Base-by-base conservation (phyloP, 2,113 vertebrate genomes). In the Monarcha castaneiventris region DNA sequence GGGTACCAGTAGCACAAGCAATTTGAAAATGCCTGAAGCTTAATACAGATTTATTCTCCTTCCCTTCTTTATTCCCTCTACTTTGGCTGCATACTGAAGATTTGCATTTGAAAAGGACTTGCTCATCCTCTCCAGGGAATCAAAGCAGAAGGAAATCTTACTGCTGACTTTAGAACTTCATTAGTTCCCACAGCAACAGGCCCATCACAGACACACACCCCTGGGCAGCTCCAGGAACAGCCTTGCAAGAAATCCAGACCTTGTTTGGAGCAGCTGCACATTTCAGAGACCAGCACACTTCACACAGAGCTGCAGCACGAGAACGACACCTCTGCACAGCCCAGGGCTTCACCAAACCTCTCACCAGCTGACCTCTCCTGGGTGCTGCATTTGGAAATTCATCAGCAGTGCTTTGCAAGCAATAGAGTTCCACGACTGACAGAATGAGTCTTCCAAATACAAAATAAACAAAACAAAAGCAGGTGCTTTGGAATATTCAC, bases 71-170 rank as follows among this genome's bases (percentile, higher is more conserved):
- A 84, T 79, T 89, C 78, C 77, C 32, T 69, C 62, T 85, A 30
- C 4, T 15, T 29, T 72, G 23, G 41, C 66, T 91, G 71, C n/a
- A 30, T 35, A 26, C n/a, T 16, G 16, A 93, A 83, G 41, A 94
- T 88, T 83, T 93, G 71, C 77, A 85, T 96, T 95, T 85, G 84
- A 94, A 93, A 91, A 94, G 58, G 51, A 69, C 61, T 91, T 80
- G 71, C 55, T 95, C 87, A 84, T 83, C 71, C 67, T 96, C 81
- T 83, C 80, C 33, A 35, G 32, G 32, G 96, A 62, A 91, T 66
- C 46, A 91, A 93, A 82, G 89, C 69, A 87, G 84, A 82, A 91
- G 62, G 67, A 93, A 96, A 76, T 71, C 74, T 87, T 58, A 66
- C 49, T 87, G 62, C 78, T 91, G 89, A 80, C 74, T 96, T 87